Base-by-base conservation (phyloP, 2,797 vertebrate genomes). In the Helarctos malayanus region DNA sequence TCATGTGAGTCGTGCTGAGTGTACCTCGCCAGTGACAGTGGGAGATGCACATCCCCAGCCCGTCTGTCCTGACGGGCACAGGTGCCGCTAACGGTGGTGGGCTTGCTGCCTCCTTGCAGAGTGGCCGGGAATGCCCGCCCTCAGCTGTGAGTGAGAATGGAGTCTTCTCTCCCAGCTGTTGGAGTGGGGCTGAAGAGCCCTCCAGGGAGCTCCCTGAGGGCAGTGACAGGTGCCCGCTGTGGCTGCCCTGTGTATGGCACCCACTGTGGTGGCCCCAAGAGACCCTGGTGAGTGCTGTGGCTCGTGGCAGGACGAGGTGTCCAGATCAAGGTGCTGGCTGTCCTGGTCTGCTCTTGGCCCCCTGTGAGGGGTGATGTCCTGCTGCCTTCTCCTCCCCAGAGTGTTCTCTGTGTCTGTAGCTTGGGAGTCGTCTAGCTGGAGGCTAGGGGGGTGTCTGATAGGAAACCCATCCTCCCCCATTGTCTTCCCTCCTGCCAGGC, bases 51-150 rank as follows among this genome's bases (percentile, higher is more conserved):
- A 12, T 9, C 25, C 59, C 41, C 10, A 2, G n/a, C 54, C 12
- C 8, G 21, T 15, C 41, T 27, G 45, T 32, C 0, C 0, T 21
- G 15, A 4, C 0, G 5, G 78, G 54, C 38, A 35, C 32, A 14
- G 73, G 29, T 3, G 45, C 54, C 18, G 9, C 54, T 19, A 0
- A 0, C 23, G 12, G n/a, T 52, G 5, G 13, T 41, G 63, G 27
- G 18, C 27, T 25, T 15, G 32, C 52, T 29, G 38, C 32, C 52
- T 27, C 69, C 4, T 0, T 47, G 57, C 25, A 23, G 61, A 9
- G 19, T 7, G 12, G 56, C 38, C 13, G 49, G 76, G 27, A 4
- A 5, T 12, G 23, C 69, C 54, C 7, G 45, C 13, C 5, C 3
- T 18, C 19, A 0, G 68, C 1, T 2, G 69, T 65, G 32, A 23